Evolutionary conservation across 2,888 invertebrate species (phyloP).

Genomic region (Ommatoiulus sabulosus): DNA sequence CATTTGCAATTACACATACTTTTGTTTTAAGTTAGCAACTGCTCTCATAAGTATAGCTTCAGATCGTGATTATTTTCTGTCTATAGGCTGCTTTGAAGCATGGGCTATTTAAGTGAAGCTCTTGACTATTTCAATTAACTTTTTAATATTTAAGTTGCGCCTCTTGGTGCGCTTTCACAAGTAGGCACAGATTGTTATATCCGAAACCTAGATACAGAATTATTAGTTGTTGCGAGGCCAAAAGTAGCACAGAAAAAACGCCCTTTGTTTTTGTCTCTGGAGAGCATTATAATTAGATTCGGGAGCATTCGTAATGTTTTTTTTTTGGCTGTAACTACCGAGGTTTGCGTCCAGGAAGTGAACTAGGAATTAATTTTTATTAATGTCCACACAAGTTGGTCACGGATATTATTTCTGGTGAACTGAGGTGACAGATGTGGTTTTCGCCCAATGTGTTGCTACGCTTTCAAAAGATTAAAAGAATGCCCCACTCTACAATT

Average conservation of each 20-base stretch:
- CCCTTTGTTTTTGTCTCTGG: neutral
- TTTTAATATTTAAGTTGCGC: neutral
- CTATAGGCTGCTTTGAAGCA: neutral
- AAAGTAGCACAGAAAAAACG: conserved; percentile 11
- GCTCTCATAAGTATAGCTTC: neutral
- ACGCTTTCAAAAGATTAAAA: too few species aligned
- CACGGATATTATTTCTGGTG: too few species aligned
- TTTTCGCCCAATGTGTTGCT: too few species aligned
- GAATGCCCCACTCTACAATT: too few species aligned
- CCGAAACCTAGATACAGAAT: conserved; percentile 1
- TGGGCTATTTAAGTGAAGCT: neutral
- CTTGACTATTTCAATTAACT: conserved; percentile 14
- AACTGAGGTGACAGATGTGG: too few species aligned
- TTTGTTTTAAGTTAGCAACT: neutral
- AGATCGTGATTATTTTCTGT: neutral
- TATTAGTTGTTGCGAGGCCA: neutral
- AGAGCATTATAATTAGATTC: conserved; percentile 6
- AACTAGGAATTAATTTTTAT: neutral
- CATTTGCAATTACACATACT: neutral
- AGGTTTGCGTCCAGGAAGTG: neutral
- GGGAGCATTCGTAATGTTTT: neutral
- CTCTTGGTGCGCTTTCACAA: neutral
- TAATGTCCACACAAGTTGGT: too few species aligned
- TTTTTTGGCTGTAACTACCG: neutral
- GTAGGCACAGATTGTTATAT: neutral